Evolutionary conservation across 2,888 invertebrate species (phyloP), one percentile per base, ranked within the genome.

Genomic region (Apamea anceps): DNA sequence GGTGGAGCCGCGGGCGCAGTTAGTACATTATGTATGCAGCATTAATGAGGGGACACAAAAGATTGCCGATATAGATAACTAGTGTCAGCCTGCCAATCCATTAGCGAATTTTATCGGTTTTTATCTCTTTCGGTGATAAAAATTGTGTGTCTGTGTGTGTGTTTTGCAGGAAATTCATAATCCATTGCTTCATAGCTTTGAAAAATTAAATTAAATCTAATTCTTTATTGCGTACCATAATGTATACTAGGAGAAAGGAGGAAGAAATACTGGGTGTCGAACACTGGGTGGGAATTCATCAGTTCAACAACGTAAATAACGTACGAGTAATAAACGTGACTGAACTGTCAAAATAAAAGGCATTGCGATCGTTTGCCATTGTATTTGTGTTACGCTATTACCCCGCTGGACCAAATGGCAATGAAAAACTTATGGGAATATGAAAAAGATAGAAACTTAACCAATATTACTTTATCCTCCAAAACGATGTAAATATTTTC

Each of bases 21-120:
- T 54, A 48, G 54, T 84, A 72, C 54, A 79, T 81, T n/a, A 79
- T 84, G 84, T 72, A 81, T 79, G 62, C 84, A 60, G 71, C 37
- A 57, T 63, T 72, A 37, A 79, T 79, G 62, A 48, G 60, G 25
- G 37, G 62, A 32, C 42, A 83, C 51, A 84, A 71, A 82, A 77
- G 83, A 77, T 81, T 70, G 57, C 15, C 28, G 57, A 63, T 68
- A 48, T 28, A n/a, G 62, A 76, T 28, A 67, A 82, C n/a, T 18
- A 25, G 62, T 32, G 76, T 2, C 54, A 68, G 67, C 51, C 25
- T 57, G 25, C 54, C 82, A 82, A 75, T 80, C 80, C 82, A 81
- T 80, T 80, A 80, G 32, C 62, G 54, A 68, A 37, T 62, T 68
- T 75, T 62, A 82, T 82, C 60, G 12, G 28, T 48, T 76, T 60